A percentile compares a stretch with the other conserved stretches of the same genome.
phyloP scores from a whole-genome alignment of 2,888 invertebrate genomes.

The Eupsilia transversa region DNA sequence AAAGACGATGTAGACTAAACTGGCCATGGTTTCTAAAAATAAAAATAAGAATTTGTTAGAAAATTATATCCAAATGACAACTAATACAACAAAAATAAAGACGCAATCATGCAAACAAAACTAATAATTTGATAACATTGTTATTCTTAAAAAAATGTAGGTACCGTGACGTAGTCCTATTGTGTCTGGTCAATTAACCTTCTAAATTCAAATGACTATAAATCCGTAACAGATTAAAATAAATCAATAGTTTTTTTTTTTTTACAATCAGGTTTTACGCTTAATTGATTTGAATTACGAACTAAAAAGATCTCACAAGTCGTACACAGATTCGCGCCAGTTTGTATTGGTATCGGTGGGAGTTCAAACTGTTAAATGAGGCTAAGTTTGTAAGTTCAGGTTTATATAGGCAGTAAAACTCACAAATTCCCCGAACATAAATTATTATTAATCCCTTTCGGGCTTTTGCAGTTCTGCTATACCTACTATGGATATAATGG shows the following conservation, averaged over 20 bases:
- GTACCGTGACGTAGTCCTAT: not conserved
- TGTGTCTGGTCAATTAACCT: not conserved
- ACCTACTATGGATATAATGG: not conserved
- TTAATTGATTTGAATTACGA: constrained; percentile 15
- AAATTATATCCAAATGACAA: not conserved
- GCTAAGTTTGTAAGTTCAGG: constrained; percentile 7
- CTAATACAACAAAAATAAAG: not conserved
- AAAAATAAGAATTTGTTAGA: not conserved
- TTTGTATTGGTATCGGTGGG: constrained; percentile 4
- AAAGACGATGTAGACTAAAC: constrained; percentile 23
- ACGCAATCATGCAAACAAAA: not conserved
- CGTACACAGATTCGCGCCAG: constrained; percentile 3
- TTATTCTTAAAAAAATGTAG: not conserved
- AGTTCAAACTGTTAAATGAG: constrained; percentile 34
- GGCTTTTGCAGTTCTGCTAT: not conserved
- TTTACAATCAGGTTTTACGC: constrained; percentile 12
- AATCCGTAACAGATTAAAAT: not conserved
- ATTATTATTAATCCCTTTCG: too few relatives aligned
- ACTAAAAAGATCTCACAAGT: not conserved
- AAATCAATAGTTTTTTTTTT: not conserved
- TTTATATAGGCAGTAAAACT: constrained; percentile 38
- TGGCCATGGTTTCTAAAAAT: constrained; percentile 46
- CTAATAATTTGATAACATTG: not conserved
- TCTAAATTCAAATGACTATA: constrained; percentile 5
- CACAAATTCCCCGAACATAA: constrained; percentile 25